Evolutionary conservation across 2,888 invertebrate genomes (phyloP).

Genomic region (Cremastobaeus sp.): DNA sequence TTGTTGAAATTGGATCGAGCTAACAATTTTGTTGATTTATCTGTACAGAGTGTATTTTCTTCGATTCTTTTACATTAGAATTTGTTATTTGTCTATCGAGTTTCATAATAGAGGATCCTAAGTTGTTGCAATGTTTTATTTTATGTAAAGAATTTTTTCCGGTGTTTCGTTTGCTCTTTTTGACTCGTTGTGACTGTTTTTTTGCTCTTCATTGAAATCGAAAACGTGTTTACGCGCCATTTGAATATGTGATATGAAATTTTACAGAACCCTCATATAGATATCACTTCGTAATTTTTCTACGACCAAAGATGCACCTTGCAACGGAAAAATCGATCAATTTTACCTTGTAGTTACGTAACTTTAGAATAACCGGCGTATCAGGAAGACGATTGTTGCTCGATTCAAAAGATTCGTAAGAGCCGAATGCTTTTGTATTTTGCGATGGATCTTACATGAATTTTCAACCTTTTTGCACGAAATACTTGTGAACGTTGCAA

Average conservation of each 20-base stretch:
- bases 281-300: conserved; percentile 13
- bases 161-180: no score
- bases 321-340: conserved; percentile 4
- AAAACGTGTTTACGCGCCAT: conserved; percentile 4
- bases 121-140: background rate
- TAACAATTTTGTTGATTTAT: background rate
- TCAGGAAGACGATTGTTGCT: background rate
- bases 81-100: conserved; percentile 10
- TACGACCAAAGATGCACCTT: conserved; percentile 28
- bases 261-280: background rate
- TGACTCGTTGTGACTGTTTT: no score
- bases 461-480: conserved; percentile 12
- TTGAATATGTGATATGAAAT: conserved; percentile 2
- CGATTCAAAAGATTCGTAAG: background rate
- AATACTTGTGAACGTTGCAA: conserved; percentile 13
- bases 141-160: no score
- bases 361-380: conserved; percentile 16
- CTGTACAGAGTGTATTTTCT: background rate
- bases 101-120: no score
- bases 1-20: conserved; percentile 7
- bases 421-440: conserved; percentile 24
- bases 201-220: background rate
- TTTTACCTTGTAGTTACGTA: conserved; percentile 5
- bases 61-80: background rate
- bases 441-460: background rate